Evolutionary conservation across 2,888 invertebrate genomes (phyloP).

Genomic region (Lochmaea capreae): DNA sequence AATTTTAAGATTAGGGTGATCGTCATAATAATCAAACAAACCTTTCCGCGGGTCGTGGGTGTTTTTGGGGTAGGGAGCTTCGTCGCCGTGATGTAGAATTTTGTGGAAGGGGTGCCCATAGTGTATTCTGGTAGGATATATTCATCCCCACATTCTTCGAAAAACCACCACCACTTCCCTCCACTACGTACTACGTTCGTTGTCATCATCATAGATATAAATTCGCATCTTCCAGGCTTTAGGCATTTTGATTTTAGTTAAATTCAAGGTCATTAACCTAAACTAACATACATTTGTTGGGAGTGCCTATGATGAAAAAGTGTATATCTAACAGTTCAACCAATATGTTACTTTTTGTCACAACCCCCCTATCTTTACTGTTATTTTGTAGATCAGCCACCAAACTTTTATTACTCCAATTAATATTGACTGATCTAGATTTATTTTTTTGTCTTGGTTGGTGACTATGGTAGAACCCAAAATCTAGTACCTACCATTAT

Average conservation of each 20-base stretch:
- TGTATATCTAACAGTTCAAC: neutral
- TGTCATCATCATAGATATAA: slow-evolving; percentile 61
- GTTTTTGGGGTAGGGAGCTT: slow-evolving; percentile 67
- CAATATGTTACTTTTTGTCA: neutral
- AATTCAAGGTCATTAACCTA: slow-evolving; percentile 62
- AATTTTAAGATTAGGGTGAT: slow-evolving; percentile 40
- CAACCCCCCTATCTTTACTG: neutral
- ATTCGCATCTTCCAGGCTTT: slow-evolving; percentile 51
- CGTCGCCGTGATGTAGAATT: slow-evolving; percentile 66
- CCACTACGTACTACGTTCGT: slow-evolving; percentile 65
- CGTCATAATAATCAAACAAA: slow-evolving; percentile 57
- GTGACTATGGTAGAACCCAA: neutral
- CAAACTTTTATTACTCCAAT: neutral
- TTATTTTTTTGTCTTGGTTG: neutral
- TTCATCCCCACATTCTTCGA: slow-evolving; percentile 67
- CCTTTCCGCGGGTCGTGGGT: slow-evolving; percentile 64
- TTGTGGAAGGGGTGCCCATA: slow-evolving; percentile 67
- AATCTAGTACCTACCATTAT: no score
- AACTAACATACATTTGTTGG: slow-evolving; percentile 49
- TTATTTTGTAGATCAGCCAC: neutral
- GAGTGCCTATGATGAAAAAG: slow-evolving; percentile 19
- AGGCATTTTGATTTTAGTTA: slow-evolving; percentile 40
- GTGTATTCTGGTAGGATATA: slow-evolving; percentile 66
- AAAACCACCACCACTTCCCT: slow-evolving; percentile 64
- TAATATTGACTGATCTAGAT: neutral